Base-by-base conservation (phyloP, 2,888 invertebrate genomes). In the Lasioglossum pauxillum region DNA sequence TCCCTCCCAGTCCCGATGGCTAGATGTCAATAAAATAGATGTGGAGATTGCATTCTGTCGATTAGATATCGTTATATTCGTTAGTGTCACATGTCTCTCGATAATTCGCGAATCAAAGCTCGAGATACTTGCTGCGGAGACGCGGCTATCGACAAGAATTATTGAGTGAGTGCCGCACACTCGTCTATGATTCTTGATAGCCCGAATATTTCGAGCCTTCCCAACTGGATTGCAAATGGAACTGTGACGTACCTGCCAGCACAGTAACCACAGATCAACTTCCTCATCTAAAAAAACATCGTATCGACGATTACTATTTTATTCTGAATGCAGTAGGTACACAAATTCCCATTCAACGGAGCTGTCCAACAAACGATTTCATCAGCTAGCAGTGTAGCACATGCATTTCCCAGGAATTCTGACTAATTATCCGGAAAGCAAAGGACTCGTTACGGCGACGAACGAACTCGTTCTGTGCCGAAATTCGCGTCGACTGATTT, bases 401-500 rank as follows among this genome's bases (percentile, higher is more conserved):
- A 64, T 14, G 14, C 27, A 31, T 31, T 31, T 16, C 2, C 64
- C 16, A 16, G 16, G 31, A 64, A 64, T 5, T 64, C 60, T 16
- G 60, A 64, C 16, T 64, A 64, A 64, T 64, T 64, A 31, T 7
- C 35, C 67, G 67, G 35, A 19, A 67, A 10, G 67, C 23, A 35
- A 67, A 8, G 19, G 35, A 10, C 35, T 67, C 35, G 67, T 67
- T 35, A 67, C 19, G 67, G 1, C 38, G 38, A 23, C 5, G 10
- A 67, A 67, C 31, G 31, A 31, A 16, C 67, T 69, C 1, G 35
- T 41, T n/a, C 69, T 3, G 8, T n/a, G 19, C 41, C 12, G 38
- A 71, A 71, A n/a, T 46, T 38, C 38, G 53, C n/a, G 60, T 64
- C 57, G 5, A 31, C n/a, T 41, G 78, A 74, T 73, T 79, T 73